Evolutionary conservation across 2,888 invertebrate species (phyloP), one percentile per base, ranked within the genome.

Genomic region (Galerucella nymphaeae): DNA sequence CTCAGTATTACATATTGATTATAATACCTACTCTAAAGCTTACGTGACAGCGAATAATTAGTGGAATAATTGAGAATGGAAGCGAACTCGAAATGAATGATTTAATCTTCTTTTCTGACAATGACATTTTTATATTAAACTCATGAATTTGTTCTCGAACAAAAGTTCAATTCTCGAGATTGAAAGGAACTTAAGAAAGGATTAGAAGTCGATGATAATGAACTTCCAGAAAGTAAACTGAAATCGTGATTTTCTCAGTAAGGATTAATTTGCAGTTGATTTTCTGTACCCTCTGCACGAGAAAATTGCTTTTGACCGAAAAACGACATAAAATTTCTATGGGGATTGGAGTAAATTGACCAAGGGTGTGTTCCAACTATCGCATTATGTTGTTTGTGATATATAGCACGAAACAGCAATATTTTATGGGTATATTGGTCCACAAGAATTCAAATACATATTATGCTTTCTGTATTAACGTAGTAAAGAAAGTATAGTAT

Each of bases 251-350:
- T 67, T 50, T 67, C 48, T 61, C 41, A 67, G 61, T 59, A 14
- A 48, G 59, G 61, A 67, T 67, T 59, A 67, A 67, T 67, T 67
- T 67, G 50, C 67, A 61, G 67, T 67, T 67, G 59, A 67, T 67
- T 67, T 41, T 63, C 30, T 45, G 59, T 67, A 45, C 59, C 66
- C 59, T 67, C 45, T 48, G 58, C 23, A 18, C 3, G 59, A 23
- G 61, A 61, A 61, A 61, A 67, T 61, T 67, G 67, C 67, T 67
- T 67, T 20, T 61, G 67, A 59, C 67, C 67, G 45, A 50, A 61
- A 14, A 67, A 48, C 48, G 67, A 61, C 50, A 67, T 61, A 50
- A 67, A 18, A 50, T 67, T 67, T 67, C 67, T 48, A 57, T 20
- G 16, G 38, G 61, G 48, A 59, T 67, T 61, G 61, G 61, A 67